Percentiles rank a stretch among this genome's conserved stretches.
phyloP scores from a whole-genome alignment of 2,888 invertebrate species.

The Rhaphigaster nebulosa region DNA sequence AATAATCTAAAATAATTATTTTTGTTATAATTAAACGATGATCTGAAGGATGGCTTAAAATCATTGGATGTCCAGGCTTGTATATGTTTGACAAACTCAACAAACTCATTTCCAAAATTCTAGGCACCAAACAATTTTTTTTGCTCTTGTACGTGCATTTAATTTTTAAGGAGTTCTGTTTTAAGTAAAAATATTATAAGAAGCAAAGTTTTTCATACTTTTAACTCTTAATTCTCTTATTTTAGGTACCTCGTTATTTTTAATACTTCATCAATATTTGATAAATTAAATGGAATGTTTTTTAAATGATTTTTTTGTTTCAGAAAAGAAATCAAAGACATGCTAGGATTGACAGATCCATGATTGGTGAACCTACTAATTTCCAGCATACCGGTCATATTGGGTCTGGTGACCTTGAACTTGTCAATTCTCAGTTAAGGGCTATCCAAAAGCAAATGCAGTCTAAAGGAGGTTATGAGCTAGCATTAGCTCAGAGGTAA shows the following conservation, averaged over 20 bases:
- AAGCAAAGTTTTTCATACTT: neutral
- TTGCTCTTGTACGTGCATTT: too few species aligned
- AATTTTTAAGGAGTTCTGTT: too few species aligned
- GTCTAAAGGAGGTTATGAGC: constrained; percentile 94
- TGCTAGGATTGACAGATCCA: constrained; percentile 78
- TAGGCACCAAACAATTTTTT: too few species aligned
- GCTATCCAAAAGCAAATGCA: constrained; percentile 95
- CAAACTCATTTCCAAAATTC: too few species aligned
- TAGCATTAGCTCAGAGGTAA: constrained; percentile 69
- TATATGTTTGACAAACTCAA: too few species aligned
- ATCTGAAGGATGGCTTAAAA: too few species aligned
- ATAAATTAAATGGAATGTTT: neutral
- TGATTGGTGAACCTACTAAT: constrained; percentile 96
- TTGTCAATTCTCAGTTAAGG: constrained; percentile 85
- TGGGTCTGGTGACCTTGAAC: constrained; percentile 90
- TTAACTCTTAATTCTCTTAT: neutral
- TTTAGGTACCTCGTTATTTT: neutral
- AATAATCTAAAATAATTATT: too few species aligned
- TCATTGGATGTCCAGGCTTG: too few species aligned
- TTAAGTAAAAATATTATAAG: neutral
- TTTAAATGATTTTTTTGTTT: constrained; percentile 42
- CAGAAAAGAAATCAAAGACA: constrained; percentile 74
- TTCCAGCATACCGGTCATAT: constrained; percentile 95
- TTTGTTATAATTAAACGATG: too few species aligned
- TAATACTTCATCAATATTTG: neutral